phyloP scores from a whole-genome alignment of 2,888 invertebrate species.

The Eupelmus urozonus region DNA sequence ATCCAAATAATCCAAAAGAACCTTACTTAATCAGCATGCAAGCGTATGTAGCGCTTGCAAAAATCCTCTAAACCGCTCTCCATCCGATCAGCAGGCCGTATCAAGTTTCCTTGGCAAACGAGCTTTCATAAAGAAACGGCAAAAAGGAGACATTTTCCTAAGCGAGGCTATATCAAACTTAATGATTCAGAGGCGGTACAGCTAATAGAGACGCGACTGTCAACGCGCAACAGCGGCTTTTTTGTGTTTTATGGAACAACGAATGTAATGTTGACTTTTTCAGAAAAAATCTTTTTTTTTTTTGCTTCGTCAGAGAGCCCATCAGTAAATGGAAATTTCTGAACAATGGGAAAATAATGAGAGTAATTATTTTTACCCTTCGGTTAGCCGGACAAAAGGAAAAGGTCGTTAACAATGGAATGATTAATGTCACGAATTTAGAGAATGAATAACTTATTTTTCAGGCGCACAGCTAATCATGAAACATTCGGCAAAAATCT shows the following conservation, averaged over 20 bases:
- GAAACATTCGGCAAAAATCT: background rate
- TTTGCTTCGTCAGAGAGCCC: no score
- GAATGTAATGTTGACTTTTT: background rate
- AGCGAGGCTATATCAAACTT: no score
- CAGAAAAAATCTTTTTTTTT: no score
- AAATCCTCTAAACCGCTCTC: background rate
- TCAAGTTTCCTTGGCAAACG: slow-evolving; percentile 39
- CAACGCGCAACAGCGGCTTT: no score
- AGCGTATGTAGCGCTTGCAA: background rate
- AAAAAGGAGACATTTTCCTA: no score
- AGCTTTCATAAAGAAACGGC: background rate
- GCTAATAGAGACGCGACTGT: no score
- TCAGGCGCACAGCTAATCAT: background rate
- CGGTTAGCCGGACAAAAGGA: background rate
- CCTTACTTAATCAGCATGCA: slow-evolving; percentile 23
- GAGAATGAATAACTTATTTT: background rate
- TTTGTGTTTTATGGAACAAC: no score
- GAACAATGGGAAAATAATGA: background rate
- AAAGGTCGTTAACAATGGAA: no score
- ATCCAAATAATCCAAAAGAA: slow-evolving; percentile 36
- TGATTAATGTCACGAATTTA: background rate
- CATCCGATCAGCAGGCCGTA: slow-evolving; percentile 23
- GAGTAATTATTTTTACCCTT: background rate
- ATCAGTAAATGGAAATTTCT: background rate
- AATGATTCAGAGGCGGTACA: no score